Evolutionary conservation across 1,140 invertebrate species (phyloP).

Genomic region (Ectropis grisescens): DNA sequence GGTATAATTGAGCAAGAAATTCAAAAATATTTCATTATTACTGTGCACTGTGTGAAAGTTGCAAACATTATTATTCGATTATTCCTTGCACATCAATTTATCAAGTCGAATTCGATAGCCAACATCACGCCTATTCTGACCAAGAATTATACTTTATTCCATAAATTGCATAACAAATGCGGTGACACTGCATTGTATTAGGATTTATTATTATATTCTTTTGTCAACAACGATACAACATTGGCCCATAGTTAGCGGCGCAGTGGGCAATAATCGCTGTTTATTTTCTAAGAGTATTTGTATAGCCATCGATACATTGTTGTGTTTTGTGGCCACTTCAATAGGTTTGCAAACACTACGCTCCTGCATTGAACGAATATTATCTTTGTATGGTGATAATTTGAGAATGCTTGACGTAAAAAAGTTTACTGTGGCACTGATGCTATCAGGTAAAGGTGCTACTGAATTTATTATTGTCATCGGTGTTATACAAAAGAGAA

Average conservation of each 20-base stretch:
- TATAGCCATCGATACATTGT: constrained; percentile 22
- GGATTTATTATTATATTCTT: constrained; percentile 50
- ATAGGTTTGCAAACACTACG: constrained; percentile 10
- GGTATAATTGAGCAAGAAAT: too few relatives aligned
- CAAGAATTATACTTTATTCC: constrained; percentile 1
- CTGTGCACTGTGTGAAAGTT: too few relatives aligned
- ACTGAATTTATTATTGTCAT: too few relatives aligned
- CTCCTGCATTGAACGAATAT: constrained; percentile 1
- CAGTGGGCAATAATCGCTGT: constrained; percentile 23
- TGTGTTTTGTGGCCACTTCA: constrained; percentile 15
- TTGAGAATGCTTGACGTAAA: too few relatives aligned
- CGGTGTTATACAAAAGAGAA: too few relatives aligned
- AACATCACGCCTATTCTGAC: constrained; percentile 21
- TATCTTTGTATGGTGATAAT: too few relatives aligned
- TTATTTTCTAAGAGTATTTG: constrained; percentile 29
- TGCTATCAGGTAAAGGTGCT: too few relatives aligned
- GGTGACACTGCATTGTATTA: constrained; percentile 44
- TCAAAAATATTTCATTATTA: too few relatives aligned
- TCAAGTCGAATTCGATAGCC: too few relatives aligned
- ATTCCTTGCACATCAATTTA: too few relatives aligned
- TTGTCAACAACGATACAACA: constrained; percentile 30
- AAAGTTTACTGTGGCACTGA: too few relatives aligned
- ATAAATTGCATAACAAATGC: constrained; percentile 60
- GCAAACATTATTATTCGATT: too few relatives aligned
- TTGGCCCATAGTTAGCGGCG: constrained; percentile 12